These are phyloP conservation scores for Aramus guarauna DNA, from an alignment of 2,113 vertebrate species.

Conservation along the genomic window DNA sequence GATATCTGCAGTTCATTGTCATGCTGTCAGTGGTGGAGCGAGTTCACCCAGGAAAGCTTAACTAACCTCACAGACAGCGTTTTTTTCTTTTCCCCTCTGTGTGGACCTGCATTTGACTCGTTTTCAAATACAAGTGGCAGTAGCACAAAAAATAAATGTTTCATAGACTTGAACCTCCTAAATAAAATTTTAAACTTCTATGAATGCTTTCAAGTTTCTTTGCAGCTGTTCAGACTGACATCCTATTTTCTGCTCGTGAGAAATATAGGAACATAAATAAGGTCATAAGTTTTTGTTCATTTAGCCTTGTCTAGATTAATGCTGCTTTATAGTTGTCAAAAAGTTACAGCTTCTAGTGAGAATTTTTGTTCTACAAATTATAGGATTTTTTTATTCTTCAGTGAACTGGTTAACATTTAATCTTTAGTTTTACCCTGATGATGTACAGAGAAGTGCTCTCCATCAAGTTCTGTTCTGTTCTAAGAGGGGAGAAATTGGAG, in stretches of 20 bases:
- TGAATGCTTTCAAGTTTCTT: background rate
- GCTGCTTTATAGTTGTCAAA: background rate
- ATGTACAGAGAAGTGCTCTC: background rate
- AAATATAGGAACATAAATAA: background rate
- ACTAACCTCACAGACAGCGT: background rate
- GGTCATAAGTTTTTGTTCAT: background rate
- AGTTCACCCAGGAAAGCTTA: conserved; percentile 38
- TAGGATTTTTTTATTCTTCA: background rate
- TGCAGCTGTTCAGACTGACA: background rate
- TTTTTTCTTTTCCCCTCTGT: background rate
- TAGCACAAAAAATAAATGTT: background rate
- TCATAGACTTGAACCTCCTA: background rate
- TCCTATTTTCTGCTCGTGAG: background rate
- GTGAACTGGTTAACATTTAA: background rate
- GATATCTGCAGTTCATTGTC: conserved; percentile 36
- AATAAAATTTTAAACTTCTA: background rate
- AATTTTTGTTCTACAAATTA: background rate
- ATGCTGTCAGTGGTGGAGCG: conserved; percentile 9
- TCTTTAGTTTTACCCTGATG: background rate
- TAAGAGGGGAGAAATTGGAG: background rate
- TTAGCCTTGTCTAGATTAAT: background rate
- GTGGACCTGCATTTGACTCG: background rate
- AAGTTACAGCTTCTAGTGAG: background rate
- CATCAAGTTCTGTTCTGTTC: background rate
- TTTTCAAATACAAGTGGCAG: conserved; percentile 9